Conservation (phyloP, 2,797 vertebrate species). For the Agapornis canus region DNA sequence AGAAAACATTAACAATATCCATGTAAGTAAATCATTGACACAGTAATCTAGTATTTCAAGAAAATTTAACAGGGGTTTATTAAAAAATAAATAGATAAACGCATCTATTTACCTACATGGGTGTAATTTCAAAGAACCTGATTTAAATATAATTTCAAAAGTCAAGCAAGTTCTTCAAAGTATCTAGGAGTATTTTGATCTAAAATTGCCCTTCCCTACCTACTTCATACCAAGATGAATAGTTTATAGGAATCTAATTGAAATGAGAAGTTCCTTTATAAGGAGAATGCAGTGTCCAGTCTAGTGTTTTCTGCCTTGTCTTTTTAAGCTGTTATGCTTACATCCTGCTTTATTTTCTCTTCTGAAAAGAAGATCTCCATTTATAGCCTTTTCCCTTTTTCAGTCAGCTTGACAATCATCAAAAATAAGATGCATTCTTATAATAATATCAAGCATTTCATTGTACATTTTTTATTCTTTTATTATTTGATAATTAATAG, state of each 20-base stretch:
- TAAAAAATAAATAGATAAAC: slow-evolving; percentile 66
- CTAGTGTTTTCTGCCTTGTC: background rate
- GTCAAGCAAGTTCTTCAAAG: slow-evolving; percentile 50
- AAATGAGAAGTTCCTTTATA: background rate
- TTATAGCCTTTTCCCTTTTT: background rate
- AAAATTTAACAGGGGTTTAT: slow-evolving; percentile 69
- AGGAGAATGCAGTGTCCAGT: background rate
- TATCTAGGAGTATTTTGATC: slow-evolving; percentile 38
- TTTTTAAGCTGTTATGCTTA: background rate
- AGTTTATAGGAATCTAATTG: slow-evolving; percentile 6
- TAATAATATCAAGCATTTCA: background rate
- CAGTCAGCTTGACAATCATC: background rate
- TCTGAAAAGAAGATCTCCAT: background rate
- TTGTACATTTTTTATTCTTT: background rate
- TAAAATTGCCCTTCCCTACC: slow-evolving; percentile 35
- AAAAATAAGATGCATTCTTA: background rate
- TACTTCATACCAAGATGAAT: slow-evolving; percentile 39
- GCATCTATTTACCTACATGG: slow-evolving; percentile 56
- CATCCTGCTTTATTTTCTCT: background rate
- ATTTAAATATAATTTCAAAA: slow-evolving; percentile 72
- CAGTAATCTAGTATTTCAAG: slow-evolving; percentile 74
- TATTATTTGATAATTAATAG: slow-evolving; percentile 41
- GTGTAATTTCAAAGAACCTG: slow-evolving; percentile 34
- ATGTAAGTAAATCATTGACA: slow-evolving; percentile 79
- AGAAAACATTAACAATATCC: slow-evolving; percentile 78